These are phyloP conservation scores for Andrena trimmerana DNA, from an alignment of 2,888 invertebrate species.

Conservation along the genomic window DNA sequence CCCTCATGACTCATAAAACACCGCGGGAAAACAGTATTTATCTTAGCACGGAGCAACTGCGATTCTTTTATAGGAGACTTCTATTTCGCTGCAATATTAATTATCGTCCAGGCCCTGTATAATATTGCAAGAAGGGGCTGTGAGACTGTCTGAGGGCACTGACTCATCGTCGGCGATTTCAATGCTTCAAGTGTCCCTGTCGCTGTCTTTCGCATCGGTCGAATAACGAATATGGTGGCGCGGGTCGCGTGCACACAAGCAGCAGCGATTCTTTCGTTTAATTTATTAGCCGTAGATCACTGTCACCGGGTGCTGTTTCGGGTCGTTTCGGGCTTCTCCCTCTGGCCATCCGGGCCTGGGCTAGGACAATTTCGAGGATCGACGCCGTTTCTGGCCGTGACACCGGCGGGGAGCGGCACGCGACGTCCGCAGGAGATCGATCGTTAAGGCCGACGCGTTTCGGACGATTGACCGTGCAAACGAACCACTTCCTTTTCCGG, in stretches of 20 bases:
- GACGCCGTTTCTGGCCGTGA: slow-evolving; percentile 70
- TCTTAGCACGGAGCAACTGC: neutral
- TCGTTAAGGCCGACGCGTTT: slow-evolving; percentile 71
- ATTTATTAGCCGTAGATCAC: slow-evolving; percentile 71
- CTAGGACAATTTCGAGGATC: slow-evolving; percentile 69
- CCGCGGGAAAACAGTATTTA: slow-evolving; percentile 4
- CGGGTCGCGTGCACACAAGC: slow-evolving; percentile 40
- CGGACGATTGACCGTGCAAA: slow-evolving; percentile 76
- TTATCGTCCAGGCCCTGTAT: slow-evolving; percentile 8
- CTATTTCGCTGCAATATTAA: slow-evolving; percentile 18
- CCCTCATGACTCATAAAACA: neutral
- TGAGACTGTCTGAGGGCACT: slow-evolving; percentile 1
- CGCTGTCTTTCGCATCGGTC: slow-evolving; percentile 48
- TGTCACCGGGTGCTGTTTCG: slow-evolving; percentile 50
- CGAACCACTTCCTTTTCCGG: slow-evolving; percentile 73
- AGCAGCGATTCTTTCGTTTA: slow-evolving; percentile 66
- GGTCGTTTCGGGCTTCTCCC: slow-evolving; percentile 25
- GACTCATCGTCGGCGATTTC: slow-evolving; percentile 24
- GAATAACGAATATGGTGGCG: slow-evolving; percentile 46
- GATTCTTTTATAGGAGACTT: slow-evolving; percentile 16
- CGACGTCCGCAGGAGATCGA: slow-evolving; percentile 74
- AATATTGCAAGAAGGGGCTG: neutral
- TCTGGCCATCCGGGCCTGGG: slow-evolving; percentile 5
- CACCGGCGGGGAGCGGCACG: slow-evolving; percentile 66
- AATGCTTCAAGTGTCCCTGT: slow-evolving; percentile 29